phyloP scores from a whole-genome alignment of 2,797 vertebrate species.

The Danio albolineatus region DNA sequence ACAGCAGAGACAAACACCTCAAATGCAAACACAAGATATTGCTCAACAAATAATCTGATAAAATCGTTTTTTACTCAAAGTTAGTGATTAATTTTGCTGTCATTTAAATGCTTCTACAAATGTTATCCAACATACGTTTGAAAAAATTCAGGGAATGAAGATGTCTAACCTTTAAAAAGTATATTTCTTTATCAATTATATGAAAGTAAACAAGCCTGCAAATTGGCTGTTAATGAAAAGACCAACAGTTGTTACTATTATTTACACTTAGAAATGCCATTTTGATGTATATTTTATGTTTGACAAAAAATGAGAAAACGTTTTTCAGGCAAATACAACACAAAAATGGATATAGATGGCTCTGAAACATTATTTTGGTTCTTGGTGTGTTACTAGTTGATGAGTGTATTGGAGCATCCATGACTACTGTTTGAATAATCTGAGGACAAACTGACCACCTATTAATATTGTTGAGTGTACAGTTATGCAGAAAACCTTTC shows the following conservation, averaged over 20 bases:
- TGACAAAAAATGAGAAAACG: background rate
- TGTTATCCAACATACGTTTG: background rate
- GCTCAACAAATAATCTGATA: background rate
- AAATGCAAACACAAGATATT: background rate
- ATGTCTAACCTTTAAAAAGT: background rate
- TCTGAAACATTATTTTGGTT: background rate
- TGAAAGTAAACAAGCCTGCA: background rate
- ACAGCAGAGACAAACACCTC: background rate
- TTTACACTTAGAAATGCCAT: background rate
- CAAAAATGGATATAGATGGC: background rate
- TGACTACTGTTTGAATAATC: background rate
- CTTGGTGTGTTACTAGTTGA: background rate
- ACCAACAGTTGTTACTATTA: background rate
- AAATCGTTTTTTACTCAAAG: background rate
- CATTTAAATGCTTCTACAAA: background rate
- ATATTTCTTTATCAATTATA: background rate
- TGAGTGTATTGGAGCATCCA: conserved; percentile 1
- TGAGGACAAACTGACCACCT: conserved; percentile 6
- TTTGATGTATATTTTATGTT: background rate
- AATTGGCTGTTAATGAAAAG: background rate
- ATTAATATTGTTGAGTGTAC: conserved; percentile 3
- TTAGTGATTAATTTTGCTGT: background rate
- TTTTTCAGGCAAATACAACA: background rate
- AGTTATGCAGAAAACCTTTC: background rate
- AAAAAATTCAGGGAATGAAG: background rate